Conservation (phyloP, 2,888 invertebrate species). For the Agonopterix heracliana region DNA sequence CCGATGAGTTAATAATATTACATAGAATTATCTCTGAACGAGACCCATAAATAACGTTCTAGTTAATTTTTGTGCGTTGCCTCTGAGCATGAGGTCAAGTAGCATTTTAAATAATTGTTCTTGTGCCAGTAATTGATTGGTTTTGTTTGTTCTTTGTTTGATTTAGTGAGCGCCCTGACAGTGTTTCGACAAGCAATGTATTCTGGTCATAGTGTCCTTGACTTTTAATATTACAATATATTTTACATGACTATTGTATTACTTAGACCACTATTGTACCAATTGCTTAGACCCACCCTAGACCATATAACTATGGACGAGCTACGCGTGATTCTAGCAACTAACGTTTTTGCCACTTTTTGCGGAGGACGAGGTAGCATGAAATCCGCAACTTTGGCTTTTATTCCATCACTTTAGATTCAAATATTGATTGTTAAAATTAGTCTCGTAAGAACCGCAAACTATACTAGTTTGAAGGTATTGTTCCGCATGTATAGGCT, state of each 20-base stretch:
- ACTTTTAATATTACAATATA: conserved; percentile 13
- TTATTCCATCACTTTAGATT: too few species aligned
- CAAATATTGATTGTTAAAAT: too few species aligned
- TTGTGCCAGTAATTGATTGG: conserved; percentile 51
- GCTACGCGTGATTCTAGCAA: too few species aligned
- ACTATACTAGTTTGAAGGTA: too few species aligned
- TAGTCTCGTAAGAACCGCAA: too few species aligned
- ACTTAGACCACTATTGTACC: too few species aligned
- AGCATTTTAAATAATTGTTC: conserved; percentile 49
- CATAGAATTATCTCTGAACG: conserved; percentile 48
- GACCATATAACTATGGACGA: too few species aligned
- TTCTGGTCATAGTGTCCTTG: conserved; percentile 32
- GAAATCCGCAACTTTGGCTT: too few species aligned
- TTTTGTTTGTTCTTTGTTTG: conserved; percentile 48
- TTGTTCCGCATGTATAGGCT: too few species aligned
- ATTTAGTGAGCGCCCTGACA: conserved; percentile 32
- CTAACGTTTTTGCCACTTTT: too few species aligned
- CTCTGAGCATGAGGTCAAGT: conserved; percentile 49
- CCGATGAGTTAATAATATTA: conserved; percentile 57
- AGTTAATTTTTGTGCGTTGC: conserved; percentile 49
- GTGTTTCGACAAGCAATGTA: conserved; percentile 32
- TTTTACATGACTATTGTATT: background rate
- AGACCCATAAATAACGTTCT: conserved; percentile 50
- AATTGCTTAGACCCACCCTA: too few species aligned
- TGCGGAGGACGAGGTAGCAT: too few species aligned